Evolutionary conservation across 2,113 vertebrate species (phyloP).

Genomic region (Passerina amoena): DNA sequence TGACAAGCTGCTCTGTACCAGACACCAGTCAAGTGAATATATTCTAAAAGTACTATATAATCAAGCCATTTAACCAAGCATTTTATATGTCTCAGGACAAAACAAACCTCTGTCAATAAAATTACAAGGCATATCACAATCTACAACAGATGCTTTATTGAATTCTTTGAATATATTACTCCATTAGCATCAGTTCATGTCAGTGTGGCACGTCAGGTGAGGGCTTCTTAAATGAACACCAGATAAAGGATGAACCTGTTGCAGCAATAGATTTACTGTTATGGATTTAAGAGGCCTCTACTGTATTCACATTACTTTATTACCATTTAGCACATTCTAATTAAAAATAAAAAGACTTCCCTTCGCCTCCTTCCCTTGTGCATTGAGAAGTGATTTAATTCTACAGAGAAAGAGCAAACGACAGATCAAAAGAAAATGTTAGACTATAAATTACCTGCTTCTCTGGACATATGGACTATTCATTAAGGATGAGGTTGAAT

Average conservation of each 20-base stretch:
- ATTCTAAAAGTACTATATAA: slow-evolving; percentile 4
- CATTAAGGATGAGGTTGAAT: slow-evolving; percentile 61
- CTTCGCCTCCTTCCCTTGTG: slow-evolving; percentile 59
- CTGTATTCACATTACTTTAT: slow-evolving; percentile 79
- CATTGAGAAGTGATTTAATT: slow-evolving; percentile 71
- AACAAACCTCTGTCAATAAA: slow-evolving; percentile 60
- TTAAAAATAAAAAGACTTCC: slow-evolving; percentile 78
- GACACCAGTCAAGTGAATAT: neutral
- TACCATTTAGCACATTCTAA: slow-evolving; percentile 78
- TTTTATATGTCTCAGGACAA: slow-evolving; percentile 51
- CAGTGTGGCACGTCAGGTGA: slow-evolving; percentile 44
- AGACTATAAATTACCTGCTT: slow-evolving; percentile 72
- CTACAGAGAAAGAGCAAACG: slow-evolving; percentile 72
- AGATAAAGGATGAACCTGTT: slow-evolving; percentile 67
- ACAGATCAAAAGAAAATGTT: slow-evolving; percentile 76
- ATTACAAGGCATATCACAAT: slow-evolving; percentile 54
- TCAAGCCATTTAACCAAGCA: slow-evolving; percentile 30
- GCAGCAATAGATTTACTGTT: slow-evolving; percentile 74
- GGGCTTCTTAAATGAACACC: slow-evolving; percentile 61
- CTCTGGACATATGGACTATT: slow-evolving; percentile 63
- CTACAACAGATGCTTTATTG: slow-evolving; percentile 57
- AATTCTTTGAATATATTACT: slow-evolving; percentile 63
- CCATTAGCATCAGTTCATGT: slow-evolving; percentile 66
- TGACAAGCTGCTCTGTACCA: neutral
- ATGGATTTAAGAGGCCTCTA: slow-evolving; percentile 75